These are phyloP conservation scores for Agrotis segetum DNA, from an alignment of 2,888 invertebrate species.

Conservation along the genomic window DNA sequence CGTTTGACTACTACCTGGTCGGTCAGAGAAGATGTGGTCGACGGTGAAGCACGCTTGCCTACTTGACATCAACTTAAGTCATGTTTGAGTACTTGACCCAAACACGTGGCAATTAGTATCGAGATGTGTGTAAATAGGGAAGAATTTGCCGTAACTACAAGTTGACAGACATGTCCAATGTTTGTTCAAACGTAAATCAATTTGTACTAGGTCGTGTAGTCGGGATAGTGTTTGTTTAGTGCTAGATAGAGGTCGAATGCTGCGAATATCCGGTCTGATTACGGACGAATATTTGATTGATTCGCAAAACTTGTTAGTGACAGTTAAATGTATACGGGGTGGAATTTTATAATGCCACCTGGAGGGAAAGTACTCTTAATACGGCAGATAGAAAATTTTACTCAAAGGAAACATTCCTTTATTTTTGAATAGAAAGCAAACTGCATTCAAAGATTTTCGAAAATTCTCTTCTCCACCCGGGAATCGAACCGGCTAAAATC, in stretches of 20 bases:
- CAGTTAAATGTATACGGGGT: too few relatives aligned
- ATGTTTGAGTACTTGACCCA: not conserved
- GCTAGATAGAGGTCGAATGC: not conserved
- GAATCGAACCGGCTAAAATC: too few relatives aligned
- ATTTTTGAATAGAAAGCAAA: too few relatives aligned
- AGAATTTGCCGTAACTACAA: constrained; percentile 22
- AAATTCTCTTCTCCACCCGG: too few relatives aligned
- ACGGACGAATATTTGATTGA: constrained; percentile 4
- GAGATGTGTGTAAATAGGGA: constrained; percentile 34
- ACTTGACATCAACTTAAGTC: not conserved
- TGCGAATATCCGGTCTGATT: constrained; percentile 7
- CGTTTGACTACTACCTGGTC: too few relatives aligned
- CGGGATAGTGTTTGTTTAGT: constrained; percentile 14
- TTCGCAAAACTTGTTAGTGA: not conserved
- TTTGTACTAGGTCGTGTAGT: constrained; percentile 56
- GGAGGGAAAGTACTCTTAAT: too few relatives aligned
- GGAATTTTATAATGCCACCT: too few relatives aligned
- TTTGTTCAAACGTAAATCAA: constrained; percentile 62
- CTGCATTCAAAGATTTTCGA: too few relatives aligned
- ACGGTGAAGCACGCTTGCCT: too few relatives aligned
- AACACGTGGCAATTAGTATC: constrained; percentile 16
- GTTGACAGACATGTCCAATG: constrained; percentile 35
- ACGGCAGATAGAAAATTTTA: too few relatives aligned
- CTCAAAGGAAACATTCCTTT: too few relatives aligned
- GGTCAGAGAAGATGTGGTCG: too few relatives aligned